A percentile compares a stretch with the other conserved stretches of the same genome.
Evolutionary conservation across 2,888 invertebrate species (phyloP).

Genomic region (Papilio gigon): DNA sequence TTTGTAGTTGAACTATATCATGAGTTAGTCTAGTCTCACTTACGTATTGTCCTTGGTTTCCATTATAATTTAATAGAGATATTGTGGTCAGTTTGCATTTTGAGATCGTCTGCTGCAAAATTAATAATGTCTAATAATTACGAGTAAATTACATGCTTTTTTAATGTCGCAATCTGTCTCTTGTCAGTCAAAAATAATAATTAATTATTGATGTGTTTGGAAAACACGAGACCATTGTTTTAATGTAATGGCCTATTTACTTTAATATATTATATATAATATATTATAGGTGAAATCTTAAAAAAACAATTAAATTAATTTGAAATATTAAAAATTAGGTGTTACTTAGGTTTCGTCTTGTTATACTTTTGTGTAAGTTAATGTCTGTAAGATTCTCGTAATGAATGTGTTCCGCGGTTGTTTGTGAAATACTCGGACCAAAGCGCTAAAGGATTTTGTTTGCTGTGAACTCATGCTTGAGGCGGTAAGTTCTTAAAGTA

Average conservation of each 20-base stretch:
- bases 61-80: neutral
- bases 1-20: neutral
- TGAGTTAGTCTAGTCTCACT: neutral
- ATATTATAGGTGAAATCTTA: no score
- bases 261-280: neutral
- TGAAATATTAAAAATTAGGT: no score
- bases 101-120: neutral
- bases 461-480: constrained; percentile 28
- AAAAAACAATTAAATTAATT: no score
- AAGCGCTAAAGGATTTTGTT: constrained; percentile 30
- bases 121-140: neutral
- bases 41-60: neutral
- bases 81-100: neutral
- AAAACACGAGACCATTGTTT: neutral
- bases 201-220: neutral
- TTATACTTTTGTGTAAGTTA: neutral
- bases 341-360: neutral
- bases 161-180: neutral
- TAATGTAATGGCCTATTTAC: neutral
- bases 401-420: constrained; percentile 14
- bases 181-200: neutral
- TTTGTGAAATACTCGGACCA: constrained; percentile 11
- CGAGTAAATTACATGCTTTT: neutral
- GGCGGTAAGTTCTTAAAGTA: constrained; percentile 32
- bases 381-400: constrained; percentile 9